These are phyloP conservation scores for Pampus argenteus DNA, from an alignment of 2,797 vertebrate species.

Conservation along the genomic window DNA sequence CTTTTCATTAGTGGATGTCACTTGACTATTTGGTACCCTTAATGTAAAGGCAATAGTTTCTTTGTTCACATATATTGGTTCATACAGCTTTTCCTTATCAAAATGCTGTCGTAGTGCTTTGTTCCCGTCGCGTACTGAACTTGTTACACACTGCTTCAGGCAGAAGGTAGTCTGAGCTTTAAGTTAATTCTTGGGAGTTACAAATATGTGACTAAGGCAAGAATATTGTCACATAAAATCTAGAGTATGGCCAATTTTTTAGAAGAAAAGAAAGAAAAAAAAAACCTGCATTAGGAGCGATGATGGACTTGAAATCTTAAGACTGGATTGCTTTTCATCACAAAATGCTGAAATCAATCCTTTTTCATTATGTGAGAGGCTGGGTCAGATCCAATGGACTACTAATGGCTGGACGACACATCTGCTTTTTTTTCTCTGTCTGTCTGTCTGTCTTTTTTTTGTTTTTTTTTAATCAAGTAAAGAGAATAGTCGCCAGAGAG, in stretches of 20 bases:
- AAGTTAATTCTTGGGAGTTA: constrained; percentile 55
- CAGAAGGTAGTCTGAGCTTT: constrained; percentile 75
- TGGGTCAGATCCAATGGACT: constrained; percentile 72
- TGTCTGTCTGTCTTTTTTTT: too few relatives aligned
- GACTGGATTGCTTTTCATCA: constrained; percentile 71
- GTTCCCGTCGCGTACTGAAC: constrained; percentile 67
- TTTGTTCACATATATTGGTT: constrained; percentile 83
- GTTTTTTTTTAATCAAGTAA: constrained; percentile 45
- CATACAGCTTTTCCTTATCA: constrained; percentile 76
- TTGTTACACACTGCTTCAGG: constrained; percentile 68
- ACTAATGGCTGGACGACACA: constrained; percentile 63
- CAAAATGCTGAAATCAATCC: constrained; percentile 66
- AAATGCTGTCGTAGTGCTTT: constrained; percentile 74
- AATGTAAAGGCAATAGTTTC: constrained; percentile 79
- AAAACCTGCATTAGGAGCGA: constrained; percentile 38
- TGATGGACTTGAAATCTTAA: constrained; percentile 51
- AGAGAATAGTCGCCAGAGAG: constrained; percentile 60
- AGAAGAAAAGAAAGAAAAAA: constrained; percentile 19
- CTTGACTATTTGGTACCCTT: constrained; percentile 80
- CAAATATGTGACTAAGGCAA: constrained; percentile 67
- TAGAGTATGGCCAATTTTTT: constrained; percentile 53
- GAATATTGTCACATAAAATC: constrained; percentile 52
- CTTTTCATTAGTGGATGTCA: constrained; percentile 71
- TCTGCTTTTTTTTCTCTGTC: constrained; percentile 32
- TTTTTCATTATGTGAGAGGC: constrained; percentile 64